Percentiles rank a stretch among this genome's conserved stretches.
Conservation (phyloP, 2,797 vertebrate species). For the Sphaeramia orbicularis region DNA sequence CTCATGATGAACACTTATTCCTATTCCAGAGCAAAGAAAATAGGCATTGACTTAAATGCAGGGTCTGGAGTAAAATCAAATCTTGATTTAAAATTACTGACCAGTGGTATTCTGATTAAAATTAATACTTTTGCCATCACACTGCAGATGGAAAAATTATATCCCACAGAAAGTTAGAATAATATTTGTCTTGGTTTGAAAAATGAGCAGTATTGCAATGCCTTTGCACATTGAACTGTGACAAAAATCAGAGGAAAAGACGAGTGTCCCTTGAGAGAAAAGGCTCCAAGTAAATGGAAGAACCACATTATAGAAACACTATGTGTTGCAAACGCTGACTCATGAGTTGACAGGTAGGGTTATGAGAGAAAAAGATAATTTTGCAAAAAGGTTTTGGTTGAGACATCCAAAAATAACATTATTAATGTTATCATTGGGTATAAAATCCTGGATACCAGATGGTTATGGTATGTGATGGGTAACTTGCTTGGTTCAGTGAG, state of each 20-base stretch:
- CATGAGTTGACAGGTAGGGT: constrained; percentile 4
- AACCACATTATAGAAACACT: no score
- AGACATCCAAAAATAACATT: no score
- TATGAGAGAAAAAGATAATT: no score
- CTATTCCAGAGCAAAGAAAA: constrained; percentile 34
- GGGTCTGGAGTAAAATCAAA: constrained; percentile 37
- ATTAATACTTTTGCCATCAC: constrained; percentile 8
- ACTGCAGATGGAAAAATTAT: constrained; percentile 25
- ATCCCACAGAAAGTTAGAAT: constrained; percentile 45
- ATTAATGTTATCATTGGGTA: no score
- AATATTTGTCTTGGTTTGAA: constrained; percentile 45
- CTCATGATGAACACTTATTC: constrained; percentile 45
- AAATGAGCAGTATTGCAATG: constrained; percentile 3
- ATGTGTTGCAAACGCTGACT: fast-evolving
- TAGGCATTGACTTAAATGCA: constrained; percentile 40
- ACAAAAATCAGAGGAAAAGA: background rate
- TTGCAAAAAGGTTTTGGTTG: no score
- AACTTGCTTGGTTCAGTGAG: no score
- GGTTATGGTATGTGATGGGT: no score
- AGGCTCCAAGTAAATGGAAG: background rate
- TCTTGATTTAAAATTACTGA: constrained; percentile 37
- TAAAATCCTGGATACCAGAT: no score
- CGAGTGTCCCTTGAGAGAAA: background rate
- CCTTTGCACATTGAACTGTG: background rate
- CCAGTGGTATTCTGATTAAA: constrained; percentile 51